Base-by-base conservation (phyloP, 1,140 invertebrate genomes). In the Bradynema listronoti region DNA sequence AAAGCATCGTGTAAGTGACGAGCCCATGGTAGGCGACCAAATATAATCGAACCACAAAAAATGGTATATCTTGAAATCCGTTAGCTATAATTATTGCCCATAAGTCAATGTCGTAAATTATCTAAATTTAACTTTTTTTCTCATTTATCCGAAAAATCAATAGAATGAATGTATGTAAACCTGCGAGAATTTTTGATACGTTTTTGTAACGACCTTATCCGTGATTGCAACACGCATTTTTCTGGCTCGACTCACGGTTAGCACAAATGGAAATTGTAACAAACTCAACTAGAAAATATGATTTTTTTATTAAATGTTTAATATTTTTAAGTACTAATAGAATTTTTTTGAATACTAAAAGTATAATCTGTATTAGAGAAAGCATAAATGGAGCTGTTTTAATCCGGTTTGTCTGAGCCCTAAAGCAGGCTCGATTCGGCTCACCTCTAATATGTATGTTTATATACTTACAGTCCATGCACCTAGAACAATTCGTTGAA, bases 71-170 rank as follows among this genome's bases (percentile, higher is more conserved):
- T 46, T 78, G 76, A 4, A 78, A 51, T 27, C 29, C 42, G 33
- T 73, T 66, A 4, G 74, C 73, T n/a, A 77, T 45, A 7, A 78
- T 5, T 14, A 77, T 75, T 1, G 74, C 74, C 74, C 74, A 77
- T 22, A 77, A 61, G 52, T 77, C 74, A 9, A 78, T 51, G 47
- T 77, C 74, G 43, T 72, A 68, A 7, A 78, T 51, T 9, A 71
- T 59, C 73, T 78, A 45, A 51, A 25, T 11, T 36, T 22, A 29
- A 22, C 1, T 56, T 22, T 58, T 57, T 25, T 9, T 3, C 9
- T 11, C 11, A 29, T 62, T 25, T 54, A n/a, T n/a, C 33, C 6
- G 16, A 3, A 24, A 34, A 22, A 36, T 29, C 30, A 27, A 9
- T 59, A 29, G 3, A 14, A 5, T 25, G 19, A 16, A 0, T 6